Evolutionary conservation across 2,797 vertebrate species (phyloP).

Genomic region (Chrysolophus pictus): DNA sequence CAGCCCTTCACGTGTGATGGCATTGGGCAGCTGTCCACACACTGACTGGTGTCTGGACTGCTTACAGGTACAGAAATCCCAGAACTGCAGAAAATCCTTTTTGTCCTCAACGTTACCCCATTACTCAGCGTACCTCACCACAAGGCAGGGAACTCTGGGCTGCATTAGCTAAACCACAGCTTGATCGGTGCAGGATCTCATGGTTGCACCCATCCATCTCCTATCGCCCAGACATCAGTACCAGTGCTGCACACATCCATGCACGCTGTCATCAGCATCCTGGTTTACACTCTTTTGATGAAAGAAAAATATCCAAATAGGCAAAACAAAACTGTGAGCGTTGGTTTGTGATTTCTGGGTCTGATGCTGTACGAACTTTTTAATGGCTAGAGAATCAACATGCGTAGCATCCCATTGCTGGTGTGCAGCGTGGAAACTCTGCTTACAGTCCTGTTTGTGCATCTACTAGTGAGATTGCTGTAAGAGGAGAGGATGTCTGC

Average conservation of each 20-base stretch:
- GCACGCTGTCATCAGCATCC: neutral
- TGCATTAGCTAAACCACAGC: neutral
- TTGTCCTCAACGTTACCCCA: neutral
- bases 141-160: neutral
- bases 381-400: neutral
- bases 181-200: neutral
- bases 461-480: neutral
- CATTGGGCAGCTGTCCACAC: neutral
- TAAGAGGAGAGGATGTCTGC: neutral
- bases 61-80: neutral
- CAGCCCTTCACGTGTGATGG: neutral
- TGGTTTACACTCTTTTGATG: neutral
- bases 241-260: neutral
- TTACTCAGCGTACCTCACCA: neutral
- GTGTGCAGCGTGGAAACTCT: neutral
- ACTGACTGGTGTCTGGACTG: neutral
- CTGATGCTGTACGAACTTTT: neutral
- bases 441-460: neutral
- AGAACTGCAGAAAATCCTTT: neutral
- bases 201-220: neutral
- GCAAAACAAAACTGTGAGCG: neutral
- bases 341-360: neutral
- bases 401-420: neutral
- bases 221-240: neutral
- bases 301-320: neutral